These are phyloP conservation scores for Piprites chloris DNA, from an alignment of 2,113 vertebrate species.

Conservation along the genomic window DNA sequence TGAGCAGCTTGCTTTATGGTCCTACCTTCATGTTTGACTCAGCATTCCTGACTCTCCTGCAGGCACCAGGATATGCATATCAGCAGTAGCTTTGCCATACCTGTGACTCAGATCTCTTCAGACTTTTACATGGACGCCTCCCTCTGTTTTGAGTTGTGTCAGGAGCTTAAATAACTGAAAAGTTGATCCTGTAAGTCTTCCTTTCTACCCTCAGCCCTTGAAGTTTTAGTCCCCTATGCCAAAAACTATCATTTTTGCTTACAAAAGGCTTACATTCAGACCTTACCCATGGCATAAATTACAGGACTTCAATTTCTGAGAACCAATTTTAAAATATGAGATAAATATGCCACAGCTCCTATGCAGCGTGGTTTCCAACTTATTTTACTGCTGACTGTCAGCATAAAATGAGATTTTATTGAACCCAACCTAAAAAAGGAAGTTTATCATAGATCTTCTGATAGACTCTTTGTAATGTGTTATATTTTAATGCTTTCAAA, in stretches of 20 bases:
- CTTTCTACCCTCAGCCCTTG: not conserved
- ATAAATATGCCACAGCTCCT: constrained; percentile 2
- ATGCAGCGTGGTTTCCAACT: not conserved
- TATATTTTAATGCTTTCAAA: not conserved
- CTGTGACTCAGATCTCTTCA: not conserved
- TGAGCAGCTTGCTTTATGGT: not conserved
- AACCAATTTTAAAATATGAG: constrained; percentile 11
- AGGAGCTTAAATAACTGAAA: not conserved
- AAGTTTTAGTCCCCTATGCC: not conserved
- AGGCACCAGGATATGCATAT: not conserved
- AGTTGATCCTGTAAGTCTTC: not conserved
- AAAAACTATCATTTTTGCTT: not conserved
- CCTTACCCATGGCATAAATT: not conserved
- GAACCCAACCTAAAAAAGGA: constrained; percentile 5
- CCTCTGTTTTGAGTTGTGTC: not conserved
- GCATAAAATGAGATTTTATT: constrained; percentile 55
- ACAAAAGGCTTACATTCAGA: not conserved
- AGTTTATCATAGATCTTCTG: not conserved
- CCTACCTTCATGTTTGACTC: not conserved
- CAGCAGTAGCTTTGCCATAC: not conserved
- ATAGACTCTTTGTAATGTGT: not conserved
- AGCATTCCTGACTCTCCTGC: not conserved
- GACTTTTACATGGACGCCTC: not conserved
- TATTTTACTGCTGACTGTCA: constrained; percentile 38
- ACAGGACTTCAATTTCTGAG: constrained; percentile 6